phyloP scores from a whole-genome alignment of 2,797 vertebrate species.

The Selene dorsalis region DNA sequence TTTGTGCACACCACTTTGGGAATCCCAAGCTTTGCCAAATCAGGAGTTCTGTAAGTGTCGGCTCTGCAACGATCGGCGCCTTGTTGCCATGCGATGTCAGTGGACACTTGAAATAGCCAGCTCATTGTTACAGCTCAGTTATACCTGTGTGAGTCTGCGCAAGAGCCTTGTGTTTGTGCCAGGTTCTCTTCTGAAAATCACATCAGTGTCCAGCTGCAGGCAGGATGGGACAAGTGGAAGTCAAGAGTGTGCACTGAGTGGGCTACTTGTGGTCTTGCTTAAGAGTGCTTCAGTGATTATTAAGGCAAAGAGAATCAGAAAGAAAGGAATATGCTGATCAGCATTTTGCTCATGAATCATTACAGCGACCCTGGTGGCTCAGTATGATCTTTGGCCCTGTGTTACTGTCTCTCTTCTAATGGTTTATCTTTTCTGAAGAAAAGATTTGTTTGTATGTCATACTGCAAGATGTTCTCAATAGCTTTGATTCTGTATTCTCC shows the following conservation, averaged over 20 bases:
- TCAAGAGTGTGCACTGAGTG: constrained; percentile 64
- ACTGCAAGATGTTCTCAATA: neutral
- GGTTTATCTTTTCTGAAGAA: neutral
- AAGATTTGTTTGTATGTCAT: neutral
- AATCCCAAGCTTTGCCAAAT: constrained; percentile 65
- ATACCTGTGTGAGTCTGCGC: constrained; percentile 49
- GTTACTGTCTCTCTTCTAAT: neutral
- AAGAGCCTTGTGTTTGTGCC: constrained; percentile 48
- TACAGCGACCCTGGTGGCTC: neutral
- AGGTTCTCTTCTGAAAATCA: constrained; percentile 42
- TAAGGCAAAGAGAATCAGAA: constrained; percentile 28
- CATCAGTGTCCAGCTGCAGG: constrained; percentile 29
- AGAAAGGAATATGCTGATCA: constrained; percentile 34
- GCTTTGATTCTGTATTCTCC: neutral
- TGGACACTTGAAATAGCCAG: constrained; percentile 59
- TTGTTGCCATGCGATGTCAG: constrained; percentile 44
- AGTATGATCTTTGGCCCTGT: neutral
- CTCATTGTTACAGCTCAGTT: constrained; percentile 51
- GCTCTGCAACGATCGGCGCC: constrained; percentile 30
- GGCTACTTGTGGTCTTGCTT: constrained; percentile 47
- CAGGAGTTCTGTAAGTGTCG: constrained; percentile 49
- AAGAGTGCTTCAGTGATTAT: constrained; percentile 48
- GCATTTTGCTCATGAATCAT: constrained; percentile 30
- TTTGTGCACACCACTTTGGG: constrained; percentile 69
- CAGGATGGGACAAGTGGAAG: constrained; percentile 57